Evolutionary conservation across 2,113 vertebrate species (phyloP).

Genomic region (Urocolius indicus): DNA sequence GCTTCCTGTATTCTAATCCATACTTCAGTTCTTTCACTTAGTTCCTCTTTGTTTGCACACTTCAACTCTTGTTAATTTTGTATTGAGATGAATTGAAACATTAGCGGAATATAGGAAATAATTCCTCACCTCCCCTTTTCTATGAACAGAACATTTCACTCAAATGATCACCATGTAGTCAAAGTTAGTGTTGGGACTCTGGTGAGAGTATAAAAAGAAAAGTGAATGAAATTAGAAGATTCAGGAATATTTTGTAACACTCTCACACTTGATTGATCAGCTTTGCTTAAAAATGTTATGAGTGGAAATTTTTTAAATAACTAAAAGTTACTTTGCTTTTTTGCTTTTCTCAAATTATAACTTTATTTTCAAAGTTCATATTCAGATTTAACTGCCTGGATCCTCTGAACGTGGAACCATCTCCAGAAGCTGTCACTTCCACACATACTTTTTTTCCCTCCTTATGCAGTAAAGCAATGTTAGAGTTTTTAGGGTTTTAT

Average conservation of each 20-base stretch:
- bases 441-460: fast-evolving
- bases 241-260: background rate
- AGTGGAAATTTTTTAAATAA: background rate
- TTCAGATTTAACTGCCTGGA: background rate
- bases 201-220: background rate
- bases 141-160: background rate
- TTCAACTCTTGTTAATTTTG: background rate
- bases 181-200: background rate
- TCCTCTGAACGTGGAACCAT: background rate
- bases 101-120: background rate
- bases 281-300: background rate
- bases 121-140: background rate
- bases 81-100: background rate
- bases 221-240: background rate
- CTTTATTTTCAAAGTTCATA: background rate
- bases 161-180: background rate
- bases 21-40: background rate
- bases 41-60: background rate
- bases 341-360: background rate
- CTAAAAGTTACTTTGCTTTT: background rate
- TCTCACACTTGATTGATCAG: background rate
- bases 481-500: background rate
- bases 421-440: background rate
- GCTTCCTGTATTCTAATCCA: background rate
- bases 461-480: background rate